Conservation (phyloP, 2,113 vertebrate species). For the Rhea pennata region DNA sequence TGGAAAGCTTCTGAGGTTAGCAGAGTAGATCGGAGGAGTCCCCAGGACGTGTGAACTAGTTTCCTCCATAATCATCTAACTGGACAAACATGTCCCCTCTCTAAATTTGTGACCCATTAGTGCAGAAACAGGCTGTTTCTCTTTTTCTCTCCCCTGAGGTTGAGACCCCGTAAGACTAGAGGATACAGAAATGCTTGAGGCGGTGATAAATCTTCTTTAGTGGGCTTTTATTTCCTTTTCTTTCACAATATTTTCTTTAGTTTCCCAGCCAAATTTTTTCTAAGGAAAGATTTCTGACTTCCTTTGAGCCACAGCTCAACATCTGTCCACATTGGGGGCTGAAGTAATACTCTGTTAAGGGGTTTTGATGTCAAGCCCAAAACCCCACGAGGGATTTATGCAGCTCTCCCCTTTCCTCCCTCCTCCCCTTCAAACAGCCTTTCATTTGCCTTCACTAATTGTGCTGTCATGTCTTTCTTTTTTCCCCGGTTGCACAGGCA, state of each 20-base stretch:
- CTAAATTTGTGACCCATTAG: conserved; percentile 48
- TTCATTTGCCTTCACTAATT: conserved; percentile 65
- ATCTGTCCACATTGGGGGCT: conserved; percentile 74
- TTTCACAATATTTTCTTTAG: conserved; percentile 76
- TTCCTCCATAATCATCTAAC: background rate
- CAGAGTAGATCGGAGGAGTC: background rate
- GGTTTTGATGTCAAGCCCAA: conserved; percentile 77
- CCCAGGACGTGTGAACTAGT: background rate
- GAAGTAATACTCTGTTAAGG: conserved; percentile 72
- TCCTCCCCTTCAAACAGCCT: conserved; percentile 61
- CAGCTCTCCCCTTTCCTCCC: conserved; percentile 68
- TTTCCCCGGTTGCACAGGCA: conserved; percentile 39
- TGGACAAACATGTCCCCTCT: background rate
- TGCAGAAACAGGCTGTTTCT: conserved; percentile 40
- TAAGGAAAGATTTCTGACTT: conserved; percentile 75
- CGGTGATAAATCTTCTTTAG: conserved; percentile 74
- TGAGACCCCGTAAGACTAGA: conserved; percentile 60
- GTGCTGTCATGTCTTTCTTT: conserved; percentile 63
- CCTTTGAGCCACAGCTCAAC: conserved; percentile 75
- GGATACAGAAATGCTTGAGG: conserved; percentile 63
- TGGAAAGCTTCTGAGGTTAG: background rate
- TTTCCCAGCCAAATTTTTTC: conserved; percentile 73
- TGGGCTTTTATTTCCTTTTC: conserved; percentile 73
- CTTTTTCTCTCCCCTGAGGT: conserved; percentile 30
- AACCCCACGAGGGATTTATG: conserved; percentile 70